Evolutionary conservation across 1,140 invertebrate species (phyloP).

Genomic region (Drosophila subobscura): DNA sequence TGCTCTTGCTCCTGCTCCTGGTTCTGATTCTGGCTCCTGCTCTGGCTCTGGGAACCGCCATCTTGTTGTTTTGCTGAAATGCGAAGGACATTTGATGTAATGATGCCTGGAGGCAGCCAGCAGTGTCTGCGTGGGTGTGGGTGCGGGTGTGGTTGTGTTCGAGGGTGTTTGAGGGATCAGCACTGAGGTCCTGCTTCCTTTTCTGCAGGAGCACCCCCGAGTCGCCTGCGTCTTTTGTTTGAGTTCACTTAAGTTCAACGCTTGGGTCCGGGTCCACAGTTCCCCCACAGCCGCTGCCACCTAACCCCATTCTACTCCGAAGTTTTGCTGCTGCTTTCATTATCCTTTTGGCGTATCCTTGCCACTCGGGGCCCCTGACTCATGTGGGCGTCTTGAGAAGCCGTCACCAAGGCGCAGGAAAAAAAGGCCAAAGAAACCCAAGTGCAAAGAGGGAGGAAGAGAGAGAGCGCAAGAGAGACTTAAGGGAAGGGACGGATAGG

Average conservation of each 20-base stretch:
- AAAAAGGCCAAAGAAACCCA: slow-evolving; percentile 32
- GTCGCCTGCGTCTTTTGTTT: slow-evolving; percentile 76
- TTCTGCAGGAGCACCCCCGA: slow-evolving; percentile 51
- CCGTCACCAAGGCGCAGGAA: slow-evolving; percentile 57
- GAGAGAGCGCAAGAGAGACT: slow-evolving; percentile 13
- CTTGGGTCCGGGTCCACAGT: slow-evolving; percentile 46
- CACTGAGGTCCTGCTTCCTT: slow-evolving; percentile 56
- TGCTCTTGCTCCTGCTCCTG: too few species aligned
- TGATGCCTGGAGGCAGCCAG: slow-evolving; percentile 79
- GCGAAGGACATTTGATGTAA: slow-evolving; percentile 82
- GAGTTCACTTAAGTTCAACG: slow-evolving; percentile 82
- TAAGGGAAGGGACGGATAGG: slow-evolving; percentile 7
- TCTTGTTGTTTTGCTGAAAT: slow-evolving; percentile 82
- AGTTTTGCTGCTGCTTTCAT: slow-evolving; percentile 75
- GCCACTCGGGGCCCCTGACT: slow-evolving; percentile 47
- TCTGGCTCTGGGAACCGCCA: slow-evolving; percentile 65
- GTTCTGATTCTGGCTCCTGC: slow-evolving; percentile 20
- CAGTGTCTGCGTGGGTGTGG: slow-evolving; percentile 44
- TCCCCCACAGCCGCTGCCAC: slow-evolving; percentile 26
- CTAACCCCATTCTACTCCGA: slow-evolving; percentile 44
- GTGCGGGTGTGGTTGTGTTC: slow-evolving; percentile 15
- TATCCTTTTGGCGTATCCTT: slow-evolving; percentile 79
- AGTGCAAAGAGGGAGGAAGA: slow-evolving; percentile 16
- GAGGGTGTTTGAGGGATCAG: slow-evolving; percentile 50
- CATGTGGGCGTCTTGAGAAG: slow-evolving; percentile 78